Conservation (phyloP, 2,113 vertebrate genomes). For the Bolborhynchus lineola region DNA sequence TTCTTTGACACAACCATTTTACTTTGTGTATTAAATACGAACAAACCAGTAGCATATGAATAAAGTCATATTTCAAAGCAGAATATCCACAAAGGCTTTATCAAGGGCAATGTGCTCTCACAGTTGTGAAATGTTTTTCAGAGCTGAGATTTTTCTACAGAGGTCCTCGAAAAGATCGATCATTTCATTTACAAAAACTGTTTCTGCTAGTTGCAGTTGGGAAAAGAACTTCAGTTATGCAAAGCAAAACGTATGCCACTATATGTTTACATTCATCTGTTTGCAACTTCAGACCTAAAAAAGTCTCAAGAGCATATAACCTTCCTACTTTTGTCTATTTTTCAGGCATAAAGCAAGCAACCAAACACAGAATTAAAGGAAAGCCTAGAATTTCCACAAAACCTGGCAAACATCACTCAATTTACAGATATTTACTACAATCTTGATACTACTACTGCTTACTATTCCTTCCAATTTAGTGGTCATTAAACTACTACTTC, state of each 20-base stretch:
- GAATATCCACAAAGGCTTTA: background rate
- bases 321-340: background rate
- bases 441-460: background rate
- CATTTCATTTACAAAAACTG: background rate
- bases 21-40: background rate
- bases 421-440: background rate
- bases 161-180: background rate
- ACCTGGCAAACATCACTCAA: background rate
- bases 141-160: background rate
- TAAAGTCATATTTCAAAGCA: background rate
- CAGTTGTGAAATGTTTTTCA: background rate
- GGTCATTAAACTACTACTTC: background rate
- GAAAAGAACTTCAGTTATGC: conserved; percentile 13
- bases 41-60: background rate
- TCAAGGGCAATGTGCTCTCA: background rate
- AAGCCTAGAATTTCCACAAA: background rate
- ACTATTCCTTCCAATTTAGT: background rate
- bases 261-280: background rate
- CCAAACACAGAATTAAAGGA: background rate
- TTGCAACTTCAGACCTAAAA: background rate
- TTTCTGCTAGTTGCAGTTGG: background rate
- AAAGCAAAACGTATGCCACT: background rate
- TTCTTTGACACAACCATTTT: background rate
- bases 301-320: background rate
- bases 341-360: background rate